phyloP scores from a whole-genome alignment of 1,140 invertebrate genomes.

The Choristoneura fumiferana region DNA sequence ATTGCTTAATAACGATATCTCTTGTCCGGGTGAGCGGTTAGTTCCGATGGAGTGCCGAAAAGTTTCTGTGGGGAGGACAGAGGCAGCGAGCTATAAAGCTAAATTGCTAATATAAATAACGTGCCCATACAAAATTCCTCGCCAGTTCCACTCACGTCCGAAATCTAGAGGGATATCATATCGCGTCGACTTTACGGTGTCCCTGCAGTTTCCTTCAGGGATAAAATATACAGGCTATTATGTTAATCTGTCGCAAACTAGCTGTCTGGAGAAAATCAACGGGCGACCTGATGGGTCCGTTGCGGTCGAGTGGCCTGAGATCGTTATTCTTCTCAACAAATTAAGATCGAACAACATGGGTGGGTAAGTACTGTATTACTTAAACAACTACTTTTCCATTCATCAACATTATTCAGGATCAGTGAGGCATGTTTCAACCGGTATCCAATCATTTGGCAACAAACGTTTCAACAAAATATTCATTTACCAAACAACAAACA shows the following conservation, averaged over 20 bases:
- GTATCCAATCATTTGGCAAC: no score
- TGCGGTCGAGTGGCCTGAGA: background rate
- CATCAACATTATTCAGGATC: no score
- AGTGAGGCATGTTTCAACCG: no score
- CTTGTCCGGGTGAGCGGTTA: no score
- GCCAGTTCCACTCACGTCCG: background rate
- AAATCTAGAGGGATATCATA: conserved; percentile 7
- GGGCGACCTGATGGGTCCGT: background rate
- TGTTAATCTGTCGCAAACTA: conserved; percentile 10
- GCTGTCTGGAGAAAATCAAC: conserved; percentile 7
- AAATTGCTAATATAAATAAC: conserved; percentile 11
- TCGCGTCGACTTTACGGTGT: background rate
- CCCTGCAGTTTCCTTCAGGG: background rate
- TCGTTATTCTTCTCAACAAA: background rate
- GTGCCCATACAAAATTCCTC: conserved; percentile 1
- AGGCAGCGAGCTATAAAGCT: background rate
- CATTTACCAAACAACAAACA: no score
- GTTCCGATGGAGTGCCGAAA: no score
- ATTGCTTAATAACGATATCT: no score
- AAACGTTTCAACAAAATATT: no score
- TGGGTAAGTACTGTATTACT: no score
- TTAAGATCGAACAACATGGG: no score
- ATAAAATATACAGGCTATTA: conserved; percentile 15
- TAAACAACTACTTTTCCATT: no score
- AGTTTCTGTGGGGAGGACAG: background rate